Conservation (phyloP, 2,797 vertebrate species). For the Alcedo atthis region DNA sequence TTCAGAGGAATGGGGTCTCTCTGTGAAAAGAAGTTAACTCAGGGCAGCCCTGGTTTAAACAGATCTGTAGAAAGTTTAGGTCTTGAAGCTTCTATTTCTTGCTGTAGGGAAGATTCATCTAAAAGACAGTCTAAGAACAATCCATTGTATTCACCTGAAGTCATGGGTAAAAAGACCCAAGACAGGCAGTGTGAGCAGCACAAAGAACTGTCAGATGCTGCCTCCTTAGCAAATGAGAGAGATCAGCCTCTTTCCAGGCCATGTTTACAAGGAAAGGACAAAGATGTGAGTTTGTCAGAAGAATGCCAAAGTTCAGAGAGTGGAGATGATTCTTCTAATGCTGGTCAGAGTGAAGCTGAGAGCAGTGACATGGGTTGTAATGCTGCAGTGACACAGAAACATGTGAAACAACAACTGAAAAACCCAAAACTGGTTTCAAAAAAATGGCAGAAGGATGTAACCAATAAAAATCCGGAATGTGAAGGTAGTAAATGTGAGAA, state of each 20-base stretch:
- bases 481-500: background rate
- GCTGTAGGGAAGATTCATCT: background rate
- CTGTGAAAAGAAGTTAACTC: slow-evolving; percentile 21
- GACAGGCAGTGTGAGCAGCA: background rate
- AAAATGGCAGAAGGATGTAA: background rate
- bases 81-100: background rate
- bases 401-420: background rate
- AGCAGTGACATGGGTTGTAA: background rate
- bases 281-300: background rate
- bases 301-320: background rate
- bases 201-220: background rate
- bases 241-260: background rate
- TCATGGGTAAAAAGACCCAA: background rate
- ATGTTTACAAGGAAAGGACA: background rate
- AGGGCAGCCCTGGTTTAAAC: background rate
- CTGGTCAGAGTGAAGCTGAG: background rate
- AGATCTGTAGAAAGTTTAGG: slow-evolving; percentile 30
- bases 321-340: background rate
- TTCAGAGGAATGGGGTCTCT: slow-evolving; percentile 85
- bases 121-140: background rate
- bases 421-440: background rate
- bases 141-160: background rate
- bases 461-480: background rate
- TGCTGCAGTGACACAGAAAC: background rate
- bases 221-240: background rate